Evolutionary conservation across 2,113 vertebrate genomes (phyloP).

Genomic region (Fregetta grallaria): DNA sequence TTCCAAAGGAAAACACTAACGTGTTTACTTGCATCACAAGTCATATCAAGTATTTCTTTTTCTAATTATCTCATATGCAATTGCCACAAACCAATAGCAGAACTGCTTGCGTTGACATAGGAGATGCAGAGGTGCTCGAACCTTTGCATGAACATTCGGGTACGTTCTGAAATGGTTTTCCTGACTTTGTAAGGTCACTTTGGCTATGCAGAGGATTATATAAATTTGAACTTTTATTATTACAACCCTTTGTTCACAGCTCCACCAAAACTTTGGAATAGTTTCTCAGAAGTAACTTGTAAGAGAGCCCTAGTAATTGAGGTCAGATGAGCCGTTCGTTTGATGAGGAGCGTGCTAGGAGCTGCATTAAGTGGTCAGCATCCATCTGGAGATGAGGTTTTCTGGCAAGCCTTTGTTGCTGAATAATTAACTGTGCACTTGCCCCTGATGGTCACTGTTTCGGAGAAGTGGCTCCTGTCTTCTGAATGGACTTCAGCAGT

Average conservation of each 20-base stretch:
- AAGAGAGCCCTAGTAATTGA: constrained; percentile 40
- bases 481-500: neutral
- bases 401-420: neutral
- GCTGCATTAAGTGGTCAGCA: neutral
- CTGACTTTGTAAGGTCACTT: constrained; percentile 3
- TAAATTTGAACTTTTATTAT: constrained; percentile 20
- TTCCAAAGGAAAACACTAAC: neutral
- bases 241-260: neutral
- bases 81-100: neutral
- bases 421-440: constrained; percentile 29
- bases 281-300: constrained; percentile 36
- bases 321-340: neutral
- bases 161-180: neutral
- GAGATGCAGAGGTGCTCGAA: neutral
- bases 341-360: neutral
- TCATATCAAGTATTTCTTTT: neutral
- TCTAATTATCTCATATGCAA: neutral
- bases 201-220: constrained; percentile 7
- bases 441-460: neutral
- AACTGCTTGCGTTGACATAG: neutral
- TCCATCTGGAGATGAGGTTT: constrained; percentile 28
- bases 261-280: neutral
- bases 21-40: neutral
- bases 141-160: neutral
- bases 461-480: neutral